These are phyloP conservation scores for Scaptomyza tumidula DNA, from an alignment of 2,888 invertebrate genomes.

Conservation along the genomic window DNA sequence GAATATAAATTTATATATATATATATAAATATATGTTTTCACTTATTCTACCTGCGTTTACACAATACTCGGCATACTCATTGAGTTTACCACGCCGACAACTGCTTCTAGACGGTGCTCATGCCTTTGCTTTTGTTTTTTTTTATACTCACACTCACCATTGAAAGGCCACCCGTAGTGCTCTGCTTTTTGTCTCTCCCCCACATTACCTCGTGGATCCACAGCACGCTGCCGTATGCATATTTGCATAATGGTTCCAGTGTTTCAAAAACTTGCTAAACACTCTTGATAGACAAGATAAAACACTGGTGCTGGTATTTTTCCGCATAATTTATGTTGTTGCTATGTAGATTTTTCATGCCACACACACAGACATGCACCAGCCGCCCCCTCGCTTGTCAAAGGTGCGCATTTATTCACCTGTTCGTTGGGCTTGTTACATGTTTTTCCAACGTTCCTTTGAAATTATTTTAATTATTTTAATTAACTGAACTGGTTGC, in stretches of 20 bases:
- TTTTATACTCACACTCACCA: background rate
- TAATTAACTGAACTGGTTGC: constrained; percentile 62
- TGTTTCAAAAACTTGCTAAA: constrained; percentile 80
- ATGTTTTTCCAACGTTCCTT: constrained; percentile 6
- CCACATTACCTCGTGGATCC: background rate
- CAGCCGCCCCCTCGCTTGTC: background rate
- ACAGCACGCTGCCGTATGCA: constrained; percentile 57
- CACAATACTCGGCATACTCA: constrained; percentile 18
- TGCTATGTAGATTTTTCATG: constrained; percentile 59
- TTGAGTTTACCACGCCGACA: constrained; percentile 6
- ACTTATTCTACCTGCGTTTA: constrained; percentile 5
- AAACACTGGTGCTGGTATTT: constrained; percentile 74
- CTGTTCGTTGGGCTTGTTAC: constrained; percentile 22
- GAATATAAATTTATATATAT: constrained; percentile 32
- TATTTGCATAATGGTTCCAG: constrained; percentile 79
- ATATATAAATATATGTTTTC: constrained; percentile 31
- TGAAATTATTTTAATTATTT: constrained; percentile 64
- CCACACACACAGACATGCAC: constrained; percentile 11
- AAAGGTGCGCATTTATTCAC: constrained; percentile 45
- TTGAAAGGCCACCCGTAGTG: constrained; percentile 40
- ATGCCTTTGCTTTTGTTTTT: background rate
- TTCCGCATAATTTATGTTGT: constrained; percentile 76
- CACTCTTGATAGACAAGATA: constrained; percentile 80
- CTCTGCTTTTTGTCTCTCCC: background rate
- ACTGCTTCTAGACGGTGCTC: constrained; percentile 4